These are phyloP conservation scores for Gallinago jamesoni DNA, from an alignment of 2,113 vertebrate genomes.

Conservation along the genomic window DNA sequence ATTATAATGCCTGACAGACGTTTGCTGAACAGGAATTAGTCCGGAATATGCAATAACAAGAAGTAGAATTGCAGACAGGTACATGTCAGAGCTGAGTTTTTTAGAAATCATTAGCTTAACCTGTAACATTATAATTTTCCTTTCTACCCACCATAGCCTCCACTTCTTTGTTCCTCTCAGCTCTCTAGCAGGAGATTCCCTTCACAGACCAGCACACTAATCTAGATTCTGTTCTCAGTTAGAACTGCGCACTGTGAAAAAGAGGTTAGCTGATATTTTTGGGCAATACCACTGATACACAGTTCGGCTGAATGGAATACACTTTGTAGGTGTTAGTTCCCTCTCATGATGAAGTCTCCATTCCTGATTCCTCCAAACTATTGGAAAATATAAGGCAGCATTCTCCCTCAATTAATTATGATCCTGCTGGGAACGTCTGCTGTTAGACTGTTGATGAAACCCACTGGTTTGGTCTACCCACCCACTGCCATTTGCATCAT, in stretches of 20 bases:
- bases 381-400: background rate
- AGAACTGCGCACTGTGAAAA: background rate
- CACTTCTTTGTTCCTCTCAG: background rate
- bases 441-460: background rate
- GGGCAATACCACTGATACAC: background rate
- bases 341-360: background rate
- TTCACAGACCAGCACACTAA: background rate
- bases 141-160: background rate
- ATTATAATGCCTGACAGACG: conserved; percentile 34
- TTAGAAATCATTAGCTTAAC: background rate
- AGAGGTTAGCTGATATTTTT: background rate
- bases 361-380: background rate
- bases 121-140: background rate
- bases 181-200: background rate
- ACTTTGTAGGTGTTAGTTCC: background rate
- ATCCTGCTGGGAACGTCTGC: background rate
- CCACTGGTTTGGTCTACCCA: background rate
- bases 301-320: background rate
- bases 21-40: conserved; percentile 25
- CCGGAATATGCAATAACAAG: background rate
- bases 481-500: background rate
- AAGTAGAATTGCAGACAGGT: background rate
- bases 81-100: background rate
- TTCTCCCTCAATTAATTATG: background rate
- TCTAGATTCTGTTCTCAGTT: background rate